Evolutionary conservation across 2,113 vertebrate genomes (phyloP).

Genomic region (Trematocara stigmaticum): DNA sequence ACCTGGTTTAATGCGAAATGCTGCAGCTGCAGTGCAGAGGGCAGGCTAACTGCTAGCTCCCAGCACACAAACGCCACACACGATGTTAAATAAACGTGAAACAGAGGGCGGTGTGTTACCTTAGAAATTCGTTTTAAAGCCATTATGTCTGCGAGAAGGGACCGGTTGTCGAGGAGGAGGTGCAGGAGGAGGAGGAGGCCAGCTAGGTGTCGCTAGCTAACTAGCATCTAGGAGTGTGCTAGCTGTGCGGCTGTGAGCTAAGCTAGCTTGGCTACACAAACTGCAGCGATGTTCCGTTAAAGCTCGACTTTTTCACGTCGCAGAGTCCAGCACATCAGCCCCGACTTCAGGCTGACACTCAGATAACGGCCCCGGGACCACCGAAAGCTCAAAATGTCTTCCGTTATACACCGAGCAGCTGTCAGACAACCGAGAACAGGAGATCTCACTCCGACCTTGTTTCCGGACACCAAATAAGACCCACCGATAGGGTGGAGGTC

Average conservation of each 20-base stretch:
- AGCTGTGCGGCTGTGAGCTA: not conserved
- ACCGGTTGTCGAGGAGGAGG: slow-evolving; percentile 37
- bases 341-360: not conserved
- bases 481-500: not conserved
- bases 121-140: slow-evolving; percentile 77
- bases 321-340: not conserved
- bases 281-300: not conserved
- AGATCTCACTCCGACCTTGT: slow-evolving; percentile 35
- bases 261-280: slow-evolving; percentile 8
- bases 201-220: slow-evolving; percentile 59
- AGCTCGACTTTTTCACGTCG: not conserved
- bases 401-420: slow-evolving; percentile 29
- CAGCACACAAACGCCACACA: not conserved
- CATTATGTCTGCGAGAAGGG: slow-evolving; percentile 54
- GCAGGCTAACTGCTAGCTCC: not conserved
- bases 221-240: slow-evolving; percentile 60
- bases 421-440: slow-evolving; percentile 18
- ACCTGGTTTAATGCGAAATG: not conserved
- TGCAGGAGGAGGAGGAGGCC: slow-evolving; percentile 40
- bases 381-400: slow-evolving; percentile 59
- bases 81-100: not conserved
- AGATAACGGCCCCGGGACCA: not conserved
- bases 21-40: not conserved
- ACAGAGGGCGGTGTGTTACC: slow-evolving; percentile 37
- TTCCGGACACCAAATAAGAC: not conserved